Evolutionary conservation across 2,797 vertebrate genomes (phyloP).

Genomic region (Rhodeus uyekii): DNA sequence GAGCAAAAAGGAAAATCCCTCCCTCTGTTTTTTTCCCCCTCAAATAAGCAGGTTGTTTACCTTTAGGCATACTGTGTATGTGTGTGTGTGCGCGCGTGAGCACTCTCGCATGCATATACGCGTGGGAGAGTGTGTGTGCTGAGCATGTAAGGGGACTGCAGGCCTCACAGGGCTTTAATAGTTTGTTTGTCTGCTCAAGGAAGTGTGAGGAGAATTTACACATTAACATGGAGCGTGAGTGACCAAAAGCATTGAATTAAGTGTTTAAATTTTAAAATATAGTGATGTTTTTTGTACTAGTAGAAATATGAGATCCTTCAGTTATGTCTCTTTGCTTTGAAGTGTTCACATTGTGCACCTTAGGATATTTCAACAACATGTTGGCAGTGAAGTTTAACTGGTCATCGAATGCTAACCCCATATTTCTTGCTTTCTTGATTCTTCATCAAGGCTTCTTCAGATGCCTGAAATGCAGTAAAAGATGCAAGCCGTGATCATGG

Average conservation of each 20-base stretch:
- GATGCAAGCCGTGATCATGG: no score
- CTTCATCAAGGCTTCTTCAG: no score
- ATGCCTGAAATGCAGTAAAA: no score
- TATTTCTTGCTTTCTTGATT: no score
- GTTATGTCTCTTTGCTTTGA: background rate
- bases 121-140: conserved; percentile 9
- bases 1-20: conserved; percentile 3
- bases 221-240: conserved; percentile 9
- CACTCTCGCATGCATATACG: background rate
- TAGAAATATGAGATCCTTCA: background rate
- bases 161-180: conserved; percentile 28
- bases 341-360: background rate
- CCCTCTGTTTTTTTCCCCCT: background rate
- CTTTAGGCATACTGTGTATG: conserved; percentile 20
- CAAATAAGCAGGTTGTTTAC: conserved; percentile 45
- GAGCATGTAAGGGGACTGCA: conserved; percentile 16
- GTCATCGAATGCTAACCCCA: no score
- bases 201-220: background rate
- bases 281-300: background rate
- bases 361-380: background rate
- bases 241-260: background rate
- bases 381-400: no score
- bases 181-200: conserved; percentile 36
- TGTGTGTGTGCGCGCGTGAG: background rate
- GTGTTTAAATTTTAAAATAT: background rate